A percentile compares a stretch with the other conserved stretches of the same genome.
These are phyloP conservation scores for Parazoanthus darwini DNA, from an alignment of 92 coral and sea anemone species.

Conservation along the genomic window DNA sequence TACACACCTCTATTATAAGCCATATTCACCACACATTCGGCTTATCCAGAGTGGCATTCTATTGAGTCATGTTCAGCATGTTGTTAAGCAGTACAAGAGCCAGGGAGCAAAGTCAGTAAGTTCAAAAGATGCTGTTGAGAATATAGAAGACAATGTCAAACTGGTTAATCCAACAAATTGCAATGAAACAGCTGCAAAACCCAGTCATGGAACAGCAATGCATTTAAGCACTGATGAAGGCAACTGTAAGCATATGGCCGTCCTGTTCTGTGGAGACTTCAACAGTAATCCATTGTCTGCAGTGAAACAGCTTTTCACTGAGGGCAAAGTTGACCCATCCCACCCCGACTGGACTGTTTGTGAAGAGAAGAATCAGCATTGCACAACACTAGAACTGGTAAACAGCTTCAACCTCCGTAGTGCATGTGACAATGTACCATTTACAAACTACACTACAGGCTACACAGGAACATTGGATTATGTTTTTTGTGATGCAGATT, in stretches of 20 bases:
- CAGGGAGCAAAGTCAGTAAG: not conserved
- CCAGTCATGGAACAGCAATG: not conserved
- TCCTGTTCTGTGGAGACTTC: constrained; percentile 90
- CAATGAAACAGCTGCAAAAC: not conserved
- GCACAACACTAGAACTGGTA: constrained; percentile 55
- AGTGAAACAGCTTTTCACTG: constrained; percentile 63
- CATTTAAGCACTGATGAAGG: not conserved
- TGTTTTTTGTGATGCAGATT: constrained; percentile 71
- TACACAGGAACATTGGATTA: constrained; percentile 88
- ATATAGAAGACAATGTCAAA: not conserved
- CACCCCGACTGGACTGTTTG: constrained; percentile 83
- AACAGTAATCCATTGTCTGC: constrained; percentile 83
- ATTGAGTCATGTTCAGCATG: constrained; percentile 65
- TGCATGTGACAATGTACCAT: constrained; percentile 83
- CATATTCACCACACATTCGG: constrained; percentile 84
- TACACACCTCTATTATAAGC: constrained; percentile 87
- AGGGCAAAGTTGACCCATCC: constrained; percentile 53
- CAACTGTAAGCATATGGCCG: constrained; percentile 56
- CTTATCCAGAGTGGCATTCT: constrained; percentile 76
- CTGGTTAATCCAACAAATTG: not conserved
- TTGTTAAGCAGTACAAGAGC: constrained; percentile 43
- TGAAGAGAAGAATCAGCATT: constrained; percentile 78
- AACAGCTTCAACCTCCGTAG: constrained; percentile 67
- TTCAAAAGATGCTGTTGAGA: not conserved
- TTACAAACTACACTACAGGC: constrained; percentile 82